Base-by-base conservation (phyloP, 37 sponge, comb jelly and placozoan species). In the Petrosia ficiformis region DNA sequence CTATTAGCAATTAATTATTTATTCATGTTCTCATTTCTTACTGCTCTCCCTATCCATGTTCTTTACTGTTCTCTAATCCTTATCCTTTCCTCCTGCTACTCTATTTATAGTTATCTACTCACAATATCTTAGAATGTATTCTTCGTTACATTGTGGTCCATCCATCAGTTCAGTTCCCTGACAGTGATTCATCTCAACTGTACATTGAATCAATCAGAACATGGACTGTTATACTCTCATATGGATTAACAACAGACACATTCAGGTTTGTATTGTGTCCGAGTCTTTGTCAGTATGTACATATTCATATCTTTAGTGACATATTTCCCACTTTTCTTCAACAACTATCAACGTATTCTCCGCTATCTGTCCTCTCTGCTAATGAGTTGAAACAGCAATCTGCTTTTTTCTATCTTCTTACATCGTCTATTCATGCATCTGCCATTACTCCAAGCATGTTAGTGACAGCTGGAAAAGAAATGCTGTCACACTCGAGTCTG, bases 141-240 rank as follows among this genome's bases (percentile, higher is more conserved):
- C n/a, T n/a, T n/a, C n/a, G n/a, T n/a, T n/a, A n/a, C n/a, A 81
- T 2, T 39, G 58, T 0, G 35, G 35, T 19, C 54, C 42, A 33
- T 67, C 75, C 31, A 52, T 78, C 59, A 31, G 43, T 3, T 66
- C 78, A 14, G n/a, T n/a, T n/a, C 61, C 0, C 73, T 67, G 33
- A 72, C 56, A 39, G 82, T 82, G 31, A 43, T 44, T 75, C 76
- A 77, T 19, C 35, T 63, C 43, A 21, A 69, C 59, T 87, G 14
- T 39, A 44, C 0, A 42, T 35, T 19, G 63, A 58, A 33, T 67
- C 75, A 34, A 52, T 78, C 59, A 31, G 43, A 4, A 68, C 78
- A 14, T 85, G 91, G 87, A 57, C 39, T 34, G 83, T 81, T 31
- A 6, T 65, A 0, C 65, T 86, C 4, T 11, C 66, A 36, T 90